Percentiles rank a stretch among this genome's conserved stretches.
Conservation (phyloP, 2,113 vertebrate genomes). For the Ophiodon elongatus region DNA sequence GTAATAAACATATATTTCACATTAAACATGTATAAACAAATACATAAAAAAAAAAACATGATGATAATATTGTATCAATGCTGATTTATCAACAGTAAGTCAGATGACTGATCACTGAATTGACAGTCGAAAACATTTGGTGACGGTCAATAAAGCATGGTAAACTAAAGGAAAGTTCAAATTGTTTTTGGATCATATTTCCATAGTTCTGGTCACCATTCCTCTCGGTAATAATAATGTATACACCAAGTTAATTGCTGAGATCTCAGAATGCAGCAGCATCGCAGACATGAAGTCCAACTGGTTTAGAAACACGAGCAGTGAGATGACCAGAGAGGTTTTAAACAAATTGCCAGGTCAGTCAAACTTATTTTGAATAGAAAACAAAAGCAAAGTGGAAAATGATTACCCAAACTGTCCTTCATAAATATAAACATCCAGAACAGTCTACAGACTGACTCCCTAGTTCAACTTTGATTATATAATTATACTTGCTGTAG, state of each 20-base stretch:
- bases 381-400: not conserved
- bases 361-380: not conserved
- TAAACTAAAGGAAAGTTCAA: not conserved
- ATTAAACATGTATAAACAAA: not conserved
- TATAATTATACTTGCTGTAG: too few relatives aligned
- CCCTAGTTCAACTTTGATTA: too few relatives aligned
- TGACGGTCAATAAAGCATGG: too few relatives aligned
- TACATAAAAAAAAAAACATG: not conserved
- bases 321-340: too few relatives aligned
- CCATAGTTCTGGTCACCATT: too few relatives aligned
- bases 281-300: too few relatives aligned
- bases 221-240: not conserved
- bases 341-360: too few relatives aligned
- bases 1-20: not conserved
- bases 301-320: too few relatives aligned
- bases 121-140: not conserved
- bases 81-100: not conserved
- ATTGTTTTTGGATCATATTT: not conserved
- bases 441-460: too few relatives aligned
- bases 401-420: not conserved
- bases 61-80: not conserved
- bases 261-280: not conserved
- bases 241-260: not conserved
- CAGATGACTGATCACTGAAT: not conserved
- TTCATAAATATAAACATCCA: not conserved